phyloP scores from a whole-genome alignment of 1,140 invertebrate genomes.

The Musca vetustissima region DNA sequence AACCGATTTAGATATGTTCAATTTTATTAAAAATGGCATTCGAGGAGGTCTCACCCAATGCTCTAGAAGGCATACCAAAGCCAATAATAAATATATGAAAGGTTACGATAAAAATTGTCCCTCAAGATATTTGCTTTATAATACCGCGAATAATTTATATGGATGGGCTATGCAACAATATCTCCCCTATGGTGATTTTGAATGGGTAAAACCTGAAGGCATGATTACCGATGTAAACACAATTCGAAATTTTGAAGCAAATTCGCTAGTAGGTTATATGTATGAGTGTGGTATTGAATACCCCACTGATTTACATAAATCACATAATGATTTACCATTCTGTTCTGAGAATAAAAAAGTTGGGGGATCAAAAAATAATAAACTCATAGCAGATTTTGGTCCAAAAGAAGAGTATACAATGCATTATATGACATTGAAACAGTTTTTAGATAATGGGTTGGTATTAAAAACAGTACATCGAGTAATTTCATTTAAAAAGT shows the following conservation, averaged over 20 bases:
- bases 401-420: slow-evolving; percentile 57
- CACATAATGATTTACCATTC: slow-evolving; percentile 58
- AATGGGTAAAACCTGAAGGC: slow-evolving; percentile 51
- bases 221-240: slow-evolving; percentile 44
- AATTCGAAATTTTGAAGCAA: slow-evolving; percentile 1
- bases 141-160: slow-evolving; percentile 61
- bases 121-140: slow-evolving; percentile 55
- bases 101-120: slow-evolving; percentile 52
- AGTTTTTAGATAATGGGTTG: slow-evolving; percentile 56
- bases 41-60: slow-evolving; percentile 53
- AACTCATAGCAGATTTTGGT: slow-evolving; percentile 51
- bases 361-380: slow-evolving; percentile 34
- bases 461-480: slow-evolving; percentile 58
- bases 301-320: too few relatives aligned
- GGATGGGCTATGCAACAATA: slow-evolving; percentile 57
- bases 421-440: slow-evolving; percentile 59
- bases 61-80: slow-evolving; percentile 49
- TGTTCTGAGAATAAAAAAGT: slow-evolving; percentile 49
- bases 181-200: slow-evolving; percentile 55
- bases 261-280: slow-evolving; percentile 56
- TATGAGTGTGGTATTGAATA: too few relatives aligned
- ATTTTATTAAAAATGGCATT: slow-evolving; percentile 54
- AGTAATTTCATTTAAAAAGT: slow-evolving; percentile 60
- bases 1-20: slow-evolving; percentile 54
- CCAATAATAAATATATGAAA: slow-evolving; percentile 57